phyloP scores from a whole-genome alignment of 35 echinoderm and acorn worm genomes.

The Anneissia japonica region DNA sequence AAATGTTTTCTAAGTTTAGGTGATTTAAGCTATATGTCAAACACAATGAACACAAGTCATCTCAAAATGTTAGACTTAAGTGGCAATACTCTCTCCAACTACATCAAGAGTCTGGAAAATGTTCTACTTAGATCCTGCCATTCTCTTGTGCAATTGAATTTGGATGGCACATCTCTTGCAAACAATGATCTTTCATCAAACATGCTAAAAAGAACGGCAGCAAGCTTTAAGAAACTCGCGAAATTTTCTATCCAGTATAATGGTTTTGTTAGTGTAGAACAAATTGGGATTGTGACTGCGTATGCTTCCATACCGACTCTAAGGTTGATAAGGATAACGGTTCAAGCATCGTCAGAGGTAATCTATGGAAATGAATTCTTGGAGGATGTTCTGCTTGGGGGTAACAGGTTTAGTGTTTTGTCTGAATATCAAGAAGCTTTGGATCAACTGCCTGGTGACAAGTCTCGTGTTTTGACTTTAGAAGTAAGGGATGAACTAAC shows the following conservation, averaged over 20 bases:
- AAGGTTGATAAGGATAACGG: neutral
- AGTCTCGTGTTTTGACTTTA: neutral
- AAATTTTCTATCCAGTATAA: constrained; percentile 3
- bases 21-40: constrained; percentile 6
- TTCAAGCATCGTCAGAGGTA: no score
- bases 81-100: neutral
- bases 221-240: neutral
- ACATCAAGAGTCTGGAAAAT: neutral
- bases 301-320: neutral
- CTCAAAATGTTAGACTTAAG: constrained; percentile 5
- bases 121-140: neutral
- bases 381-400: no score
- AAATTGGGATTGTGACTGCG: neutral
- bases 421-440: neutral
- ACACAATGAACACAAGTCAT: neutral
- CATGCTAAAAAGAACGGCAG: neutral
- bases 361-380: no score
- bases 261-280: neutral
- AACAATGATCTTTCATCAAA: neutral
- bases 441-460: neutral
- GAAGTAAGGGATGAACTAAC: neutral
- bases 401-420: no score
- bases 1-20: neutral
- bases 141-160: neutral
- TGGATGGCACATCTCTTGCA: constrained; percentile 1